A percentile compares a stretch with the other conserved stretches of the same genome.
phyloP scores from a whole-genome alignment of 2,888 invertebrate species.

The Camponotus fellah region DNA sequence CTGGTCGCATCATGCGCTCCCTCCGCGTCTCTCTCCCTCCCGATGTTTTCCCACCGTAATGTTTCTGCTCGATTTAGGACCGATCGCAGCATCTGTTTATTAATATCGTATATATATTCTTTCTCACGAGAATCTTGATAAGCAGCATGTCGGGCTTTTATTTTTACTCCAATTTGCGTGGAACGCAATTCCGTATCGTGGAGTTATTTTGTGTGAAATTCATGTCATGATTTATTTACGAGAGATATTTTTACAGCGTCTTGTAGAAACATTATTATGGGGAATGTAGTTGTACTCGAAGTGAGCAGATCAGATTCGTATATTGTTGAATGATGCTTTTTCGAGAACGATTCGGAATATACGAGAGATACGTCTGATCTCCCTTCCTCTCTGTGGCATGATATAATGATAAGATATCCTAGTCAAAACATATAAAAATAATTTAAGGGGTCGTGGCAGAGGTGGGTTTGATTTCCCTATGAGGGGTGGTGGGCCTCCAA shows the following conservation, averaged over 20 bases:
- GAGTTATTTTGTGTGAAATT: background rate
- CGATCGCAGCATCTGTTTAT: background rate
- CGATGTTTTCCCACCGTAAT: background rate
- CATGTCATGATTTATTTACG: background rate
- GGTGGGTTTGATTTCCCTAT: slow-evolving; percentile 84
- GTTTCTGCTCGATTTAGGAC: background rate
- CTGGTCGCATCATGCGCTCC: background rate
- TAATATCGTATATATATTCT: background rate
- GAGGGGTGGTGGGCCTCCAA: slow-evolving; percentile 87
- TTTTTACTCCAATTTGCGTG: background rate
- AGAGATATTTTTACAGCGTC: background rate
- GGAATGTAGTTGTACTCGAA: background rate
- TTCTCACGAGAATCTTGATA: background rate
- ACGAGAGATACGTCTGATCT: slow-evolving; percentile 27
- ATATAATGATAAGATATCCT: slow-evolving; percentile 55
- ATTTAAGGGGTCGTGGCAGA: slow-evolving; percentile 85
- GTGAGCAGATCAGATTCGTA: slow-evolving; percentile 3
- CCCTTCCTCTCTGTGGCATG: slow-evolving; percentile 44
- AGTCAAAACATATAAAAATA: slow-evolving; percentile 66
- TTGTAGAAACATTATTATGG: slow-evolving; percentile 20
- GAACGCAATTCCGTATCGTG: background rate
- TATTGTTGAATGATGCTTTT: slow-evolving; percentile 3
- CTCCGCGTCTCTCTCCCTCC: background rate
- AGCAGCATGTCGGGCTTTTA: background rate
- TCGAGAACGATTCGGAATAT: slow-evolving; percentile 24